These are phyloP conservation scores for Ctenoplectra terminalis DNA, from an alignment of 1,140 invertebrate genomes.

Conservation along the genomic window DNA sequence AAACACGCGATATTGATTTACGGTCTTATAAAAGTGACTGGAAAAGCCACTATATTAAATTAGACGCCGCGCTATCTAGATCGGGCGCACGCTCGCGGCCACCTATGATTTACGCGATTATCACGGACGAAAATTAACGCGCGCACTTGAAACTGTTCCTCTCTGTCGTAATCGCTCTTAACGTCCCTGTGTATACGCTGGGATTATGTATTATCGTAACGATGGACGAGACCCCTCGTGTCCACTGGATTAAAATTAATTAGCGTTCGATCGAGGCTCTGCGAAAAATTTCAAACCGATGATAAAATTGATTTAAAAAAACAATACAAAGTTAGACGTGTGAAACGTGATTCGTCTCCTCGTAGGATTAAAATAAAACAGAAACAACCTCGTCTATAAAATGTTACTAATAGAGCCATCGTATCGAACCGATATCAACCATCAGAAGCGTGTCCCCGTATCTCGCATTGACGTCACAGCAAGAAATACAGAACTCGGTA, in stretches of 20 bases:
- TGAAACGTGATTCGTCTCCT: too few relatives aligned
- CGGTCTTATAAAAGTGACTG: conserved; percentile 39
- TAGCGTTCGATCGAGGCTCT: background rate
- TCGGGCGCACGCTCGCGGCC: conserved; percentile 1
- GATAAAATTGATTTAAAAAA: too few relatives aligned
- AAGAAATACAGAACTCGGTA: background rate
- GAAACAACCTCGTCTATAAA: too few relatives aligned
- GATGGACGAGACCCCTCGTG: background rate
- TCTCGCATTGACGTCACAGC: background rate
- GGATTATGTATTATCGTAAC: conserved; percentile 33
- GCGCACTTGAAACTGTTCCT: conserved; percentile 1
- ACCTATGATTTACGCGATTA: conserved; percentile 48
- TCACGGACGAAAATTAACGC: conserved; percentile 49
- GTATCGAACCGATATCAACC: background rate
- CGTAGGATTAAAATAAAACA: too few relatives aligned
- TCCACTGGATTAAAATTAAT: conserved; percentile 21
- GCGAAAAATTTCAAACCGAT: background rate
- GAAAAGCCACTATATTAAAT: conserved; percentile 62
- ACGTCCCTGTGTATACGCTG: background rate
- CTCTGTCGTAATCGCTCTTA: conserved; percentile 12
- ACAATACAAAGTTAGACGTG: too few relatives aligned
- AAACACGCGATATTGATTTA: conserved; percentile 50
- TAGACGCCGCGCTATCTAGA: conserved; percentile 49
- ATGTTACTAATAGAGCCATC: background rate
- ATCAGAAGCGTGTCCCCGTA: background rate